These are phyloP conservation scores for Ictidomys tridecemlineatus DNA, from an alignment of 2,113 vertebrate genomes.

Conservation along the genomic window DNA sequence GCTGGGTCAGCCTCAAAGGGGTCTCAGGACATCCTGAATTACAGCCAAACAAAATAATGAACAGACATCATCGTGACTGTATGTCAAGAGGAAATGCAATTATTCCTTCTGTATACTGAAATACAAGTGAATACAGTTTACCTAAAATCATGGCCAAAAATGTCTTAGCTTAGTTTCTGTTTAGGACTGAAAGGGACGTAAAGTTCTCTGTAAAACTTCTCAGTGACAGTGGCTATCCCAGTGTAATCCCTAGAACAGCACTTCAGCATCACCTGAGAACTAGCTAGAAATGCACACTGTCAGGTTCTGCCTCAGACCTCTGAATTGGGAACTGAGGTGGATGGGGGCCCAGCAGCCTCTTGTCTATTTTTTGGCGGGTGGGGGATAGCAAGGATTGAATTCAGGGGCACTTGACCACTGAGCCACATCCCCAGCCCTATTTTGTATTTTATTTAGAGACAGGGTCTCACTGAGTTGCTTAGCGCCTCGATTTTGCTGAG, in stretches of 20 bases:
- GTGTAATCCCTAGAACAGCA: background rate
- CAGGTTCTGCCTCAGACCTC: background rate
- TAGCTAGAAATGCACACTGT: background rate
- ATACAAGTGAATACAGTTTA: background rate
- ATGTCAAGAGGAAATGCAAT: background rate
- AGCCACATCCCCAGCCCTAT: no score
- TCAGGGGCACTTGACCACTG: no score
- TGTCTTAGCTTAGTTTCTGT: background rate
- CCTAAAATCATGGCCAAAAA: constrained; percentile 13
- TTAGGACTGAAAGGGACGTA: background rate
- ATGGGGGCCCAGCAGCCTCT: background rate
- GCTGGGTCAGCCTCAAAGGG: background rate
- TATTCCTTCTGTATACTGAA: background rate
- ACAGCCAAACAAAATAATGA: background rate
- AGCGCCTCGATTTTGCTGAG: no score
- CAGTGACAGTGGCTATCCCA: background rate
- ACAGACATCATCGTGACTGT: background rate
- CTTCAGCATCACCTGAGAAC: background rate
- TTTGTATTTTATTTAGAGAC: no score
- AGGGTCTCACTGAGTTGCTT: no score
- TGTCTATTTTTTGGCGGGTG: no score
- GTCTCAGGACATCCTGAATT: background rate
- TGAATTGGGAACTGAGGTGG: background rate
- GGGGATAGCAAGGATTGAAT: no score
- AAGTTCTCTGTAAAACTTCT: background rate